Evolutionary conservation across 30 jellyfish, hydroid and myxozoan genomes (phyloP), one percentile per base, ranked within the genome.

Genomic region (Catostylus mosaicus): DNA sequence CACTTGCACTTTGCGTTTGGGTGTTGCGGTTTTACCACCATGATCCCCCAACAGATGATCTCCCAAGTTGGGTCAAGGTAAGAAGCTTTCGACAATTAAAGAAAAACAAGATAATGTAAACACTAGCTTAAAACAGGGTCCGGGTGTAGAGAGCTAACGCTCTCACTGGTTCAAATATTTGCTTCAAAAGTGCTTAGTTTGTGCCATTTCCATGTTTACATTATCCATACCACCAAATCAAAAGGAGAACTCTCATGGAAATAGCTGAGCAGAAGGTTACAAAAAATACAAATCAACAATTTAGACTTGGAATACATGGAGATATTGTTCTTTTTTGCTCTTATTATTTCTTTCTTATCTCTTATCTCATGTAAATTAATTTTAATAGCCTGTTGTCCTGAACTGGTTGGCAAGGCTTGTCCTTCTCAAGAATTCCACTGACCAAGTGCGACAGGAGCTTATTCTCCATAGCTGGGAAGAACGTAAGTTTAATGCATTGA

Each of bases 21-120:
- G 89, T 67, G 34, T 52, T 87, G 20, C 96, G 96, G 34, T 87
- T 87, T 67, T 87, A 87, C 43, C 96, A 87, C 70, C 96, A 87
- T 56, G 96, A 87, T 47, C 96, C 96, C 22, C 96, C 96, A 9
- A 87, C 91, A 20, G 96, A 87, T 50, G 96, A 77, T 11, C 74
- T 87, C 1, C 96, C 96, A 37, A 77, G 88, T 77, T 87, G 96
- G 96, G 91, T 87, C 66, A 87, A 78, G 91, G 96, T 87, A 63
- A 54, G 72, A 5, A 46, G 14, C 47, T 45, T 40, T n/a, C 56
- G 16, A 43, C 16, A 43, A 43, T 8, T 43, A n/a, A n/a, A n/a
- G n/a, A n/a, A n/a, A n/a, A n/a, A n/a, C n/a, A n/a, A n/a, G n/a
- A n/a, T n/a, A n/a, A n/a, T n/a, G n/a, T n/a, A n/a, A n/a, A n/a